A percentile compares a stretch with the other conserved stretches of the same genome.
Evolutionary conservation across 2,797 vertebrate genomes (phyloP).

Genomic region (Rhabdomys pumilio): DNA sequence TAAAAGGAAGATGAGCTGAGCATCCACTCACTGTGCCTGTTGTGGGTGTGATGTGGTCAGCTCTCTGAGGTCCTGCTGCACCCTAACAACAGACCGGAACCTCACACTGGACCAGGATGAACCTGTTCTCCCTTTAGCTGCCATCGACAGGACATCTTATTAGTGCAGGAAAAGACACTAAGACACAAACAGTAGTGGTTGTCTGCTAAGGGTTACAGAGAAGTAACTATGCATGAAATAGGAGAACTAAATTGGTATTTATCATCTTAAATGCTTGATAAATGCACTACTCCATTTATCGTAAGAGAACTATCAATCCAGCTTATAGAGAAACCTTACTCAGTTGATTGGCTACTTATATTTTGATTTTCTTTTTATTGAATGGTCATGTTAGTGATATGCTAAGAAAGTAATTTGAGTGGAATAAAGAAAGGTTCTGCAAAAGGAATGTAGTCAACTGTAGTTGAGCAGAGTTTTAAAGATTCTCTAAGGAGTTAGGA

Average conservation of each 20-base stretch:
- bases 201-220: background rate
- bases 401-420: conserved; percentile 43
- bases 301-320: conserved; percentile 1
- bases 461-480: conserved; percentile 40
- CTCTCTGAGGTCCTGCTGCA: background rate
- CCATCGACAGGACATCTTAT: background rate
- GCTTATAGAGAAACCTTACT: background rate
- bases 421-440: conserved; percentile 42
- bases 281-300: background rate
- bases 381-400: background rate
- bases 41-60: background rate
- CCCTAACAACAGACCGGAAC: background rate
- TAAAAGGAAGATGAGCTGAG: background rate
- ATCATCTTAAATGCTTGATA: conserved; percentile 27
- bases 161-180: background rate
- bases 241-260: background rate
- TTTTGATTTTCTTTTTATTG: conserved; percentile 58
- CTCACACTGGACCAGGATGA: background rate
- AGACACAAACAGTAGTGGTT: background rate
- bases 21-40: too few species aligned
- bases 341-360: background rate
- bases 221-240: background rate
- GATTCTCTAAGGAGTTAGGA: background rate
- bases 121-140: background rate
- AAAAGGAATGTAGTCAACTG: background rate